Evolutionary conservation across 1,140 invertebrate species (phyloP).

Genomic region (Pachypsylla venusta): DNA sequence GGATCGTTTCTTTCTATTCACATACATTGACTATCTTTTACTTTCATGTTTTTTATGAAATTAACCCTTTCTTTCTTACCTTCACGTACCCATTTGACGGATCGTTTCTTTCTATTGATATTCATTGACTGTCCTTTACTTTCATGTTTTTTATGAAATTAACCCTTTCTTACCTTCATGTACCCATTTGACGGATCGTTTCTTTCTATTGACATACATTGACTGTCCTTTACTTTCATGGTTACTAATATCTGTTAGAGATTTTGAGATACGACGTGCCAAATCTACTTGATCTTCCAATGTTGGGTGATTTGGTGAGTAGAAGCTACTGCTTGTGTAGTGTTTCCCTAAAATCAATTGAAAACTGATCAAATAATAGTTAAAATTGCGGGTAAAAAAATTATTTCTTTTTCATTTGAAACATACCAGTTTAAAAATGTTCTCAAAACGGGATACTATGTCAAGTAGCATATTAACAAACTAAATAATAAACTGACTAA

Average conservation of each 20-base stretch:
- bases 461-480: too few species aligned
- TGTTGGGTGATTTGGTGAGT: constrained; percentile 76
- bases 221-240: constrained; percentile 79
- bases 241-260: constrained; percentile 82
- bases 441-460: constrained; percentile 31
- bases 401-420: too few species aligned
- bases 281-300: constrained; percentile 89
- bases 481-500: too few species aligned
- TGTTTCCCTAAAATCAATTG: constrained; percentile 56
- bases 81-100: too few species aligned
- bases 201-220: constrained; percentile 91
- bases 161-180: constrained; percentile 66
- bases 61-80: too few species aligned
- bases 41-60: too few species aligned
- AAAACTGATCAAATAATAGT: constrained; percentile 16
- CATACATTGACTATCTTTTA: too few species aligned
- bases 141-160: too few species aligned
- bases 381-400: not conserved
- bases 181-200: constrained; percentile 84
- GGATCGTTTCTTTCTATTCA: too few species aligned
- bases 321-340: constrained; percentile 87
- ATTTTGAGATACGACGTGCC: constrained; percentile 76
- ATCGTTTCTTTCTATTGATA: too few species aligned
- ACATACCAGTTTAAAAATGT: constrained; percentile 14
- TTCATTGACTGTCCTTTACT: too few species aligned